Base-by-base conservation (phyloP, 2,113 vertebrate genomes). In the Dolichotis patagonum region DNA sequence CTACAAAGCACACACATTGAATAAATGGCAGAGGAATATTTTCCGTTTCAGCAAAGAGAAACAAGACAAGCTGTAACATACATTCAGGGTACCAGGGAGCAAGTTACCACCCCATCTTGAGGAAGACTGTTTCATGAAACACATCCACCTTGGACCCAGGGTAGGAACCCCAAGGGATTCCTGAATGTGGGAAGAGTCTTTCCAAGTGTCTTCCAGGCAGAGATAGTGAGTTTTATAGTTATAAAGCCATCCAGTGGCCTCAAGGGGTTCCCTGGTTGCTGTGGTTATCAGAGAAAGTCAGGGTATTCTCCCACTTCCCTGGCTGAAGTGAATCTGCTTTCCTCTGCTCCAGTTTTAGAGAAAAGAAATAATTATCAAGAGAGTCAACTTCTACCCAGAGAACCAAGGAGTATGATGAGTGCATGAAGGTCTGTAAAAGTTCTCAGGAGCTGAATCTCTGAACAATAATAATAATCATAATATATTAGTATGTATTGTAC, bases 21-120 rank as follows among this genome's bases (percentile, higher is more conserved):
- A 35, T 96, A 94, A 83, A 96, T 83, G 65, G 71, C 90, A 96
- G 92, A 88, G 88, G 85, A 41, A 46, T 73, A 26, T 83, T 78
- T 92, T 63, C 22, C 17, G 8, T 54, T 41, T 60, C 24, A 62
- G 63, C 41, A 7, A 73, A 78, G 63, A 32, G 22, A 67, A 89
- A 41, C 7, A 5, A 65, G 67, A 16, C 20, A 54, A 62, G 80
- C 30, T 71, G 17, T 1, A 2, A 20, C 65, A 85, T 10, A 1
- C 8, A 2, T 43, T 73, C 9, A 12, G 62, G 58, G 43, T 60
- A 7, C 54, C 67, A 35, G 73, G 28, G 16, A 43, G 6, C 35
- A 65, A 32, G 19, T 11, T 7, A n/a, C 11, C 41, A 17, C 32
- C 24, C 0, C 3, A 1, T 71, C 67, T 54, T 78, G 60, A 65